Evolutionary conservation across 2,888 invertebrate genomes (phyloP).

Genomic region (Lepidochrysops patricia): DNA sequence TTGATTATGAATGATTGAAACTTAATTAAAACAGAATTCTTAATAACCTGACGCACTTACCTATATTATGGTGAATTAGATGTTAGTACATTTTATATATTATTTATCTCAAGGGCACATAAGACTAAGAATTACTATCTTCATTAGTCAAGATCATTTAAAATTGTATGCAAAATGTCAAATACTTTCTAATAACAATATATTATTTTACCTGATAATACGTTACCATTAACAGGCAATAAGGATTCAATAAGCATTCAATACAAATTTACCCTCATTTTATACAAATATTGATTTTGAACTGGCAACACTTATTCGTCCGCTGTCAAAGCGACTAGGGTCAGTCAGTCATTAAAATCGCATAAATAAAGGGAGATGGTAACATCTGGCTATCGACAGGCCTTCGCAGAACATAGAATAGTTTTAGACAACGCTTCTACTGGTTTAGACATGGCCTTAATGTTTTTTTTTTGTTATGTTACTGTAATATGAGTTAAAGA

Average conservation of each 20-base stretch:
- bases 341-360: constrained; percentile 55
- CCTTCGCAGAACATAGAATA: neutral
- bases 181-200: no score
- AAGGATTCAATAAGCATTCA: neutral
- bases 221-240: neutral
- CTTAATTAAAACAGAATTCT: no score
- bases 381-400: constrained; percentile 56
- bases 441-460: neutral
- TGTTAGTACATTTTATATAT: no score
- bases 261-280: constrained; percentile 3
- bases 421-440: neutral
- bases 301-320: constrained; percentile 7
- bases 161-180: no score
- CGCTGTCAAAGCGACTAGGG: constrained; percentile 16
- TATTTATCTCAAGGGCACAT: no score
- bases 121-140: no score
- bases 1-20: no score
- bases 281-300: constrained; percentile 6
- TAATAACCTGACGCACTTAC: no score
- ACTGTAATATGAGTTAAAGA: no score
- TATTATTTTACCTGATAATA: neutral
- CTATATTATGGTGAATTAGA: no score
- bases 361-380: constrained; percentile 56
- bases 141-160: no score
- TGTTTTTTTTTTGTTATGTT: neutral